Evolutionary conservation across 2,113 vertebrate genomes (phyloP), one percentile per base, ranked within the genome.

Genomic region (Nesogale talazaci): DNA sequence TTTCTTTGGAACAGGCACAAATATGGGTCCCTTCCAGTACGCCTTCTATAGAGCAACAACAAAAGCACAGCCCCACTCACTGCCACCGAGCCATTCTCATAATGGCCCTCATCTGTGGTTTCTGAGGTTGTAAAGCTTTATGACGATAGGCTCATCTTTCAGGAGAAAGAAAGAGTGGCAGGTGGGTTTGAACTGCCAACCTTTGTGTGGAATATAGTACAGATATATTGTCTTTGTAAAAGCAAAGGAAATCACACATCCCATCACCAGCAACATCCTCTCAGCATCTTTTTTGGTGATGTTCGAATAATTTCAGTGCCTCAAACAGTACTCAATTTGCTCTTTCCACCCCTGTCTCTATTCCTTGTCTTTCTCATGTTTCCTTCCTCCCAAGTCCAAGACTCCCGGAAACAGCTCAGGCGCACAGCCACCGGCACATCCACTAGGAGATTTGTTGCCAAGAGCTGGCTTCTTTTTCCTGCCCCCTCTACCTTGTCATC

Each of bases 381-480:
- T 42, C 52, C 23, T 52, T 14, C 67, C 20, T 81, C 40, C 25
- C 84, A 22, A 85, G 61, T 27, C 61, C 42, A 86, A 67, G 31
- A 74, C n/a, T 5, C 9, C 56, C 69, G 74, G 81, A 80, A 92
- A 52, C 36, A 72, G 19, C 72, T 81, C 31, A 56, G 46, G 79
- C 74, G 19, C 61, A 38, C 42, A 52, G 76, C 67, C 65, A 74
- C 63, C 86, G 81, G 74, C 75, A 69, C 69, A 77, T 76, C 72
- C 69, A 75, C 67, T 40, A 59, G 74, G 40, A 74, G 36, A 40
- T 46, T 59, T 84, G 83, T 29, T 77, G 79, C 83, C 46, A 83
- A 90, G 52, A 59, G 52, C 79, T 88, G 89, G 63, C 29, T 83
- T 80, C 75, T 79, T 74, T 81, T 34, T 29, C 75, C 92, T 84